These are phyloP conservation scores for Diarsia brunnea DNA, from an alignment of 2,888 invertebrate species.

Conservation along the genomic window DNA sequence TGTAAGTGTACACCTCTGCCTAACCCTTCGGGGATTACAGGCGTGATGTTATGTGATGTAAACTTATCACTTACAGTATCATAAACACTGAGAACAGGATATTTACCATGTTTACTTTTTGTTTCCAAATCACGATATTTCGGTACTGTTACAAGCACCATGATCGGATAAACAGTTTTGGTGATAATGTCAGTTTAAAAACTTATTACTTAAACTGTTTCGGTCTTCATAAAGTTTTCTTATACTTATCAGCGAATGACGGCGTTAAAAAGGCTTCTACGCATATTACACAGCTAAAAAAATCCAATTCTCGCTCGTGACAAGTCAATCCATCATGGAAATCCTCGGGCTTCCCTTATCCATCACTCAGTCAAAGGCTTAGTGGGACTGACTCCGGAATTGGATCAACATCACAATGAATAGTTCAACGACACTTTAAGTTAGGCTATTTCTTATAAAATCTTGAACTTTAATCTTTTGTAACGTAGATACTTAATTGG, in stretches of 20 bases:
- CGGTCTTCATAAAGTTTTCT: background rate
- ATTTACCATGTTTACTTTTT: no score
- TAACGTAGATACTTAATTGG: background rate
- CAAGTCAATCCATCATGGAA: conserved; percentile 57
- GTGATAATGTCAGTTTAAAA: no score
- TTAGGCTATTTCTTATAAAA: conserved; percentile 12
- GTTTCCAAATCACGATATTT: no score
- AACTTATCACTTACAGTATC: no score
- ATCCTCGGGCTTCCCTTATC: conserved; percentile 50
- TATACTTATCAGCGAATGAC: background rate
- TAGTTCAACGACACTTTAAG: conserved; percentile 19
- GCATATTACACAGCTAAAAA: conserved; percentile 29
- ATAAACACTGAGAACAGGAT: no score
- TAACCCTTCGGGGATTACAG: no score
- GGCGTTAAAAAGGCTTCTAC: conserved; percentile 28
- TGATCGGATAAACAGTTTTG: no score
- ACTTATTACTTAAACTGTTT: background rate
- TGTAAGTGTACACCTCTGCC: no score
- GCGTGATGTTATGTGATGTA: no score
- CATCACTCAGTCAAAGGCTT: conserved; percentile 53
- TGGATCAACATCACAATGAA: conserved; percentile 48
- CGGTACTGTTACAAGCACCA: no score
- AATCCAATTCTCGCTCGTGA: conserved; percentile 53
- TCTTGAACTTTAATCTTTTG: conserved; percentile 6
- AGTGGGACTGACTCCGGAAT: conserved; percentile 43